Conservation (phyloP, 1,140 invertebrate genomes). For the Drosophila lacteicornis region DNA sequence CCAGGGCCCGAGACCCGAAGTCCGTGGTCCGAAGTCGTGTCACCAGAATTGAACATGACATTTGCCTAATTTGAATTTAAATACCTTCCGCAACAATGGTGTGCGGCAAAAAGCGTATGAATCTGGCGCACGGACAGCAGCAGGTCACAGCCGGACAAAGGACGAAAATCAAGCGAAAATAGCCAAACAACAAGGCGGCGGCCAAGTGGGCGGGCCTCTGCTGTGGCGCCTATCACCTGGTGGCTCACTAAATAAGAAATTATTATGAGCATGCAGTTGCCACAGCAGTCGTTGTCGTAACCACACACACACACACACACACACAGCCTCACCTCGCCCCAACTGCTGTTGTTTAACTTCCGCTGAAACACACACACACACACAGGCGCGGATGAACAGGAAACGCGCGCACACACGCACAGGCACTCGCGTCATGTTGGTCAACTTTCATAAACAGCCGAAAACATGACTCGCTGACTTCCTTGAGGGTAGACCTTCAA, state of each 20-base stretch:
- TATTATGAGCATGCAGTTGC: conserved; percentile 72
- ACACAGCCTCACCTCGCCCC: background rate
- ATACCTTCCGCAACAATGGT: conserved; percentile 46
- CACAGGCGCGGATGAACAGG: conserved; percentile 29
- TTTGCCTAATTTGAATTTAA: conserved; percentile 82
- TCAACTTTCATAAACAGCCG: conserved; percentile 71
- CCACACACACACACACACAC: conserved; percentile 21
- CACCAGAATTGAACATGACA: conserved; percentile 73
- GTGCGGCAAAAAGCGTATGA: conserved; percentile 57
- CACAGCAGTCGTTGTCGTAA: conserved; percentile 57
- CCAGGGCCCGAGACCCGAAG: background rate
- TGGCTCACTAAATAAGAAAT: conserved; percentile 75
- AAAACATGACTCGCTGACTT: conserved; percentile 21
- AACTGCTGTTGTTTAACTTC: conserved; percentile 64
- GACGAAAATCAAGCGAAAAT: conserved; percentile 62
- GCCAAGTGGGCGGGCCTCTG: background rate
- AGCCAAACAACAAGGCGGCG: conserved; percentile 52
- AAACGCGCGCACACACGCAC: conserved; percentile 37
- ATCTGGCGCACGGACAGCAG: conserved; percentile 62
- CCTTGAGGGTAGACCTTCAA: background rate
- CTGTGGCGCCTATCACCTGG: conserved; percentile 56
- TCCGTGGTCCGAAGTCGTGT: conserved; percentile 30
- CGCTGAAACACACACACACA: conserved; percentile 46
- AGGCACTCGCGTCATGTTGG: conserved; percentile 36
- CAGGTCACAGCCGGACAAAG: conserved; percentile 36